Conservation (phyloP, 2,113 vertebrate genomes). For the Anguilla rostrata region DNA sequence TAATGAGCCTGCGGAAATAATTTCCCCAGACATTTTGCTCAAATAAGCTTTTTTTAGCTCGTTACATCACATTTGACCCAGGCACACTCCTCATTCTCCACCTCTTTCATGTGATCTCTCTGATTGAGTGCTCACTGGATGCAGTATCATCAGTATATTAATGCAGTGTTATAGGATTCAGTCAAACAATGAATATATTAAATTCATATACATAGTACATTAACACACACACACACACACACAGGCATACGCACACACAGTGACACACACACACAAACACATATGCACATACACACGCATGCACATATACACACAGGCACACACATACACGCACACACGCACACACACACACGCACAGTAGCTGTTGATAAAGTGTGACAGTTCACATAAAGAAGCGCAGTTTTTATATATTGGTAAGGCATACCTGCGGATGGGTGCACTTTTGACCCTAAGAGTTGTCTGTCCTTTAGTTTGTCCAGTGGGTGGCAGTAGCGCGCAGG, state of each 20-base stretch:
- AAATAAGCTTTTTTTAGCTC: slow-evolving; percentile 25
- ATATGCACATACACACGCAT: background rate
- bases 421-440: background rate
- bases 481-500: slow-evolving; percentile 65
- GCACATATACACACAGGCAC: background rate
- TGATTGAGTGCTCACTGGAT: background rate
- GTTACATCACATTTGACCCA: slow-evolving; percentile 24
- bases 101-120: slow-evolving; percentile 1
- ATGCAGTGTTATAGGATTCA: background rate
- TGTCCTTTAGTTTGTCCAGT: slow-evolving; percentile 52
- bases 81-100: background rate
- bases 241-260: background rate
- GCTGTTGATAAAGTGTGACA: background rate
- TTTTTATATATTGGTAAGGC: too few species aligned
- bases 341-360: background rate
- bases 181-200: background rate
- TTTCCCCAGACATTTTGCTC: slow-evolving; percentile 43
- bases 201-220: slow-evolving; percentile 12
- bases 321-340: background rate
- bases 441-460: slow-evolving; percentile 23
- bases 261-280: too few species aligned
- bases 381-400: background rate
- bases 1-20: slow-evolving; percentile 41
- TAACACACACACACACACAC: background rate
- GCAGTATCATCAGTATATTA: background rate